Percentiles rank a stretch among this genome's conserved stretches.
Conservation (phyloP, 2,888 invertebrate species). For the Eulithis prunata region DNA sequence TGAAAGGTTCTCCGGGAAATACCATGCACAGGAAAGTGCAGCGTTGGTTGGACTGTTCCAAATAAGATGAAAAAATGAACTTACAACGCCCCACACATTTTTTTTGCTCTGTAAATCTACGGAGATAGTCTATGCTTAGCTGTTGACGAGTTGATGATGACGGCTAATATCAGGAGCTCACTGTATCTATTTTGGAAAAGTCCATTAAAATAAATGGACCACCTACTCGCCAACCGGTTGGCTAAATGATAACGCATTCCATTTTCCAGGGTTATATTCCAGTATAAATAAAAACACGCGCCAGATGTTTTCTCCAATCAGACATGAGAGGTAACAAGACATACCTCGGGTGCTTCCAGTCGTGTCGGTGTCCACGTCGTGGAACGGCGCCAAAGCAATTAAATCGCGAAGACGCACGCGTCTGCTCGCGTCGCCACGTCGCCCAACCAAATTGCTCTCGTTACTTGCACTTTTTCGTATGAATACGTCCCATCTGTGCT, state of each 20-base stretch:
- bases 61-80: background rate
- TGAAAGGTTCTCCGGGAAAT: no score
- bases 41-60: no score
- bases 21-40: no score
- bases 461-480: conserved; percentile 70
- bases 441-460: conserved; percentile 60
- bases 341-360: conserved; percentile 43
- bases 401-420: conserved; percentile 67
- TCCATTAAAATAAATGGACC: background rate
- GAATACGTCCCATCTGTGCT: conserved; percentile 28
- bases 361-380: conserved; percentile 50
- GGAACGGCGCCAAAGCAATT: conserved; percentile 80
- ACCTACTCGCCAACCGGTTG: background rate
- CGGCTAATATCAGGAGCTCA: background rate
- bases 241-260: background rate
- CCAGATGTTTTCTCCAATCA: conserved; percentile 13
- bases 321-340: conserved; percentile 22
- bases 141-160: no score
- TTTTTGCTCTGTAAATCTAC: no score
- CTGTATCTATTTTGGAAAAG: background rate
- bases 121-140: no score
- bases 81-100: no score
- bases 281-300: conserved; percentile 8
- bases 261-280: conserved; percentile 13
- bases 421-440: conserved; percentile 46